These are phyloP conservation scores for Apis laboriosa DNA, from an alignment of 1,140 invertebrate genomes.

Conservation along the genomic window DNA sequence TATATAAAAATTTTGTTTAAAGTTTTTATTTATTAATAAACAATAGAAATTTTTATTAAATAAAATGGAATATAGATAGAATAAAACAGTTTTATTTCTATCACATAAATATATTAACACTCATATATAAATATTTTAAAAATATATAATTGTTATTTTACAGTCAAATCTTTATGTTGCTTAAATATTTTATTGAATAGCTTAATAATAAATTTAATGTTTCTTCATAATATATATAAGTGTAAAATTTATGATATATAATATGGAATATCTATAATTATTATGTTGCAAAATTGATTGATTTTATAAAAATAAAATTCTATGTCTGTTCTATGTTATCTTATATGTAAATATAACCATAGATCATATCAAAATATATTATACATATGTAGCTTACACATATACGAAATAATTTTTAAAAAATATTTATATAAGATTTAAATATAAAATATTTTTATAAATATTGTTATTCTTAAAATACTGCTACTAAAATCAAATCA, in stretches of 20 bases:
- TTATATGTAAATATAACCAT: not conserved
- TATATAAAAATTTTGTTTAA: too few relatives aligned
- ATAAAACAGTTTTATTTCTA: too few relatives aligned
- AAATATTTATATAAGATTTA: not conserved
- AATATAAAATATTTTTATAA: not conserved
- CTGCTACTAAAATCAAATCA: too few relatives aligned
- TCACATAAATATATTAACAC: not conserved
- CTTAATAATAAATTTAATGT: not conserved
- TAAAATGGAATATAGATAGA: too few relatives aligned
- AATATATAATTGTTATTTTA: not conserved
- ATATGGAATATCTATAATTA: not conserved
- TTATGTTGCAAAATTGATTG: not conserved
- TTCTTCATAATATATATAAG: not conserved
- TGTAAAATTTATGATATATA: not conserved
- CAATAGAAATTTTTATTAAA: too few relatives aligned
- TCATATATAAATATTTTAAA: not conserved
- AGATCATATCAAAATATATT: not conserved
- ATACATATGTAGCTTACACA: not conserved
- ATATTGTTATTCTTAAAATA: too few relatives aligned
- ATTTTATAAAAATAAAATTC: not conserved
- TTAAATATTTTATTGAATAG: not conserved
- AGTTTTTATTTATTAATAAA: too few relatives aligned
- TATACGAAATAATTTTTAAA: not conserved
- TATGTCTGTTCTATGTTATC: not conserved
- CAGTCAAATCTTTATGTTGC: not conserved